These are phyloP conservation scores for Euzetes globulus DNA, from an alignment of 2,888 invertebrate genomes.

Conservation along the genomic window DNA sequence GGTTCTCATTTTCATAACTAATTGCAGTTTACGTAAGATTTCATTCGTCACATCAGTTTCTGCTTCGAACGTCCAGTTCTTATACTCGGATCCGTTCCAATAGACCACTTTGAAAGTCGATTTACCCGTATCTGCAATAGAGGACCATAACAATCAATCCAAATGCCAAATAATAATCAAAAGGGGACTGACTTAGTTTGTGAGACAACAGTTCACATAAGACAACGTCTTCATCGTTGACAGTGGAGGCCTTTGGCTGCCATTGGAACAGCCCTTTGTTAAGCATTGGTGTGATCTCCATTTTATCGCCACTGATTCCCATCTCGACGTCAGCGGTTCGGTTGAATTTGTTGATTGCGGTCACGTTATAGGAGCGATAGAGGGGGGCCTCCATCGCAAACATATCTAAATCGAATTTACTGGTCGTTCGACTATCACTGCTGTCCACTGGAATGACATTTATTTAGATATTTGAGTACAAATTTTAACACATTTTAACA, in stretches of 20 bases:
- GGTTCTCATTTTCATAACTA: constrained; percentile 71
- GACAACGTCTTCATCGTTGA: constrained; percentile 76
- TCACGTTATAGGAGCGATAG: constrained; percentile 71
- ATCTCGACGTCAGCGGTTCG: constrained; percentile 75
- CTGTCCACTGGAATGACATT: not conserved
- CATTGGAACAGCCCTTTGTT: constrained; percentile 51
- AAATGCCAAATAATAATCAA: not conserved
- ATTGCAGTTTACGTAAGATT: constrained; percentile 77
- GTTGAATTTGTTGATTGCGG: constrained; percentile 68
- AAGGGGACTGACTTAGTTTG: constrained; percentile 51
- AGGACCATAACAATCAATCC: not conserved
- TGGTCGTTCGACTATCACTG: not conserved
- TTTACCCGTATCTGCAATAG: constrained; percentile 50
- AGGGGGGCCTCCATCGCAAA: constrained; percentile 69
- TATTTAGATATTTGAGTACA: too few relatives aligned
- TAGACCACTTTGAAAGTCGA: constrained; percentile 67
- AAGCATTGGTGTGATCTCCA: constrained; percentile 77
- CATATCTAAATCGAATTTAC: constrained; percentile 47
- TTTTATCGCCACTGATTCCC: constrained; percentile 76
- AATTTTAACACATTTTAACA: too few relatives aligned
- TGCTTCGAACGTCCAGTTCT: constrained; percentile 79
- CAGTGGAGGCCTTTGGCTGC: constrained; percentile 69
- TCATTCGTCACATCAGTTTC: constrained; percentile 66
- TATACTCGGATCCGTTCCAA: constrained; percentile 56
- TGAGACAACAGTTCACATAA: constrained; percentile 74